phyloP scores from a whole-genome alignment of 2,113 vertebrate genomes.

The Gobio gobio region DNA sequence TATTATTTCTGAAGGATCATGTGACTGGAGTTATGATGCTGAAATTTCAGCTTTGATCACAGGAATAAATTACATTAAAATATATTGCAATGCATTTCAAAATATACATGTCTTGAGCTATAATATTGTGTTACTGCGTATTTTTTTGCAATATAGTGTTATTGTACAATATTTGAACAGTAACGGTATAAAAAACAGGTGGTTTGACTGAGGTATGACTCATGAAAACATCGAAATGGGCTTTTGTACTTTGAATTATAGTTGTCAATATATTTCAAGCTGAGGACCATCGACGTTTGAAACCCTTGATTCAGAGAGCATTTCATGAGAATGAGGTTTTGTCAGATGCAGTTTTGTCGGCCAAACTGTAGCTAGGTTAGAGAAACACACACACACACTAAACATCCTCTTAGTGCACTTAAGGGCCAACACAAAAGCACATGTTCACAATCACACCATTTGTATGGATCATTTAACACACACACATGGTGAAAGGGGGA shows the following conservation, averaged over 20 bases:
- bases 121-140: neutral
- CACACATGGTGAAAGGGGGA: neutral
- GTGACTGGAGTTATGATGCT: no score
- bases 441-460: conserved; percentile 28
- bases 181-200: neutral
- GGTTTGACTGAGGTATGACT: neutral
- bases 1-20: no score
- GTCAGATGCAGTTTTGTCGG: neutral
- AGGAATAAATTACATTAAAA: no score
- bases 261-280: no score
- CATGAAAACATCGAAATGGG: no score
- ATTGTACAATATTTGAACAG: neutral
- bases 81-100: no score
- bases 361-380: neutral
- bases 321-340: neutral
- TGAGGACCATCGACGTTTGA: neutral
- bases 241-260: no score
- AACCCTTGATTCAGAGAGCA: neutral
- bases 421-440: conserved; percentile 18
- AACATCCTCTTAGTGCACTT: conserved; percentile 35
- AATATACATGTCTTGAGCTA: neutral
- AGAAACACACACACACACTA: neutral
- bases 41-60: no score
- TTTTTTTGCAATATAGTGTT: neutral
- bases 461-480: conserved; percentile 26